A percentile compares a stretch with the other conserved stretches of the same genome.
These are phyloP conservation scores for Scylla paramamosain DNA, from an alignment of 1,140 invertebrate species.

Conservation along the genomic window DNA sequence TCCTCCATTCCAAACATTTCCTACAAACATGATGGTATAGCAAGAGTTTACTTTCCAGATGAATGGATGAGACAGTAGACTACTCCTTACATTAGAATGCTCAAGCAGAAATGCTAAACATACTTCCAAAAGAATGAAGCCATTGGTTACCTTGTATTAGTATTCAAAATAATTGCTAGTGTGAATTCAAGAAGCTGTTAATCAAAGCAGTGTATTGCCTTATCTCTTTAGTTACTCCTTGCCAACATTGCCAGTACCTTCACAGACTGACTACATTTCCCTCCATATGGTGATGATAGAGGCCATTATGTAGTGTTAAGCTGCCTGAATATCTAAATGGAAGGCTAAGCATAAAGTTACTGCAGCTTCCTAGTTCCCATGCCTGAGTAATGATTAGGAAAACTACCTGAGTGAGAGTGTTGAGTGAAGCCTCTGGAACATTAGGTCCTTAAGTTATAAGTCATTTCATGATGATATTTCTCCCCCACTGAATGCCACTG, in stretches of 20 bases:
- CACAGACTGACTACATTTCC: not conserved
- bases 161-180: no score
- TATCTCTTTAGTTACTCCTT: not conserved
- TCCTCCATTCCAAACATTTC: no score
- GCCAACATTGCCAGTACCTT: not conserved
- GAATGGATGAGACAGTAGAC: no score
- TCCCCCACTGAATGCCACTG: conserved; percentile 66
- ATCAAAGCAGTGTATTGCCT: no score
- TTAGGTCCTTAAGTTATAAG: not conserved
- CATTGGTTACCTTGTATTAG: no score
- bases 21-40: no score
- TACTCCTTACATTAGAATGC: no score
- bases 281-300: not conserved
- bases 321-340: not conserved
- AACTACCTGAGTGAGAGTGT: not conserved
- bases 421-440: not conserved
- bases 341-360: not conserved
- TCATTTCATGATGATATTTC: conserved; percentile 57
- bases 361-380: not conserved
- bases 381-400: not conserved
- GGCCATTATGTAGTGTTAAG: conserved; percentile 9
- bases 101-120: no score
- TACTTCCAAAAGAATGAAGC: no score
- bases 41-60: no score
- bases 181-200: no score